Evolutionary conservation across 2,113 vertebrate species (phyloP), one percentile per base, ranked within the genome.

Genomic region (Bujurquina vittata): DNA sequence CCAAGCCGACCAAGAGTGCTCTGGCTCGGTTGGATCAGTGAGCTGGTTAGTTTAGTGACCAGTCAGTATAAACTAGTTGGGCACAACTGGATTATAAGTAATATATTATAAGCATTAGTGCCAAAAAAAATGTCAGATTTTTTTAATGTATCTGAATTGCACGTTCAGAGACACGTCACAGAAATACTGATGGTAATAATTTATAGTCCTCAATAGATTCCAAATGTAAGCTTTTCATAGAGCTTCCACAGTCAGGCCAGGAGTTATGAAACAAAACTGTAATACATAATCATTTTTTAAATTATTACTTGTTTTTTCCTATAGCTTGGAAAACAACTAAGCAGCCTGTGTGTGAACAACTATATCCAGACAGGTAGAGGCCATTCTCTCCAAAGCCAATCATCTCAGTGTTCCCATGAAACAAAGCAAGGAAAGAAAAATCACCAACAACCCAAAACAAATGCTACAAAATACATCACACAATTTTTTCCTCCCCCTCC

Each of bases 391-490:
- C 15, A 18, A 18, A 18, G 26, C 23, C 26, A 46, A 54, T 72
- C 31, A 72, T 72, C 2, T 26, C 26, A 79, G 55, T 37, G 37
- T 22, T 35, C 65, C 26, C 23, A 62, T 29, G 43, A 74, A 60
- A 22, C 4, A 29, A 55, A 69, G 79, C 40, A 40, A 52, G 54
- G 40, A 5, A 18, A 55, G 8, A 77, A 33, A 49, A 46, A 72
- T 72, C 46, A 54, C 67, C 67, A 15, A 18, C 26, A 72, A 72
- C 46, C 46, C 33, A 72, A 72, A 72, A 72, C n/a, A 72, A 72
- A 72, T 54, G 18, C 67, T n/a, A 23, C n/a, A 9, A 33, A 83
- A 40, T 3, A 20, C 43, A 20, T 69, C 4, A 26, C 17, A 52
- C 17, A 52, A 29, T 69, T 49, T 46, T 15, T 29, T 69, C 11